A percentile compares a stretch with the other conserved stretches of the same genome.
phyloP scores from a whole-genome alignment of 2,797 vertebrate genomes.

The Columba guinea region DNA sequence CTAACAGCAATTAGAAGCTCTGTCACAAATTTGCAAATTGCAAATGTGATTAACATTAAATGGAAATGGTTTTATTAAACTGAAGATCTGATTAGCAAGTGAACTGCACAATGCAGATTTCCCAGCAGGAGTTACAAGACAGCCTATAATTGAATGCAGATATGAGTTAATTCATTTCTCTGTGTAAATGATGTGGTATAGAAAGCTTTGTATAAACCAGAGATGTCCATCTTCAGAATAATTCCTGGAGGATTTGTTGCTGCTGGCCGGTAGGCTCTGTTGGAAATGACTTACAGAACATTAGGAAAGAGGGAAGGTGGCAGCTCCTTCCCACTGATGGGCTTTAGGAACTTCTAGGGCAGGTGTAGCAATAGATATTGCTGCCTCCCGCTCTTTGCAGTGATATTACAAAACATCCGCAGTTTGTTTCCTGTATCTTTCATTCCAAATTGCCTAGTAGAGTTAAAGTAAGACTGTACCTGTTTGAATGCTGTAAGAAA shows the following conservation, averaged over 20 bases:
- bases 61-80: slow-evolving; percentile 35
- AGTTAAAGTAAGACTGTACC: not conserved
- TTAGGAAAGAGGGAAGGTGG: not conserved
- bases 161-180: not conserved
- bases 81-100: slow-evolving; percentile 26
- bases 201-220: not conserved
- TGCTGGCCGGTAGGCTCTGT: not conserved
- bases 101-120: not conserved
- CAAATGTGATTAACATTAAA: slow-evolving; percentile 41
- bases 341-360: not conserved
- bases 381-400: not conserved
- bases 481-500: not conserved
- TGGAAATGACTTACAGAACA: not conserved
- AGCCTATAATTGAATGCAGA: not conserved
- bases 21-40: not conserved
- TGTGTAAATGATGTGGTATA: not conserved
- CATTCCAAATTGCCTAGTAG: not conserved
- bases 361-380: not conserved
- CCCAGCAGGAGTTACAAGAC: not conserved
- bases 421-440: not conserved
- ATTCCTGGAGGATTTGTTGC: not conserved
- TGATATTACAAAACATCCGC: not conserved
- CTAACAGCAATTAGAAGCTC: not conserved
- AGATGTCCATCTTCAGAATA: not conserved
- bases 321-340: not conserved